Conservation (phyloP, 2,797 vertebrate species). For the Macropodus opercularis region DNA sequence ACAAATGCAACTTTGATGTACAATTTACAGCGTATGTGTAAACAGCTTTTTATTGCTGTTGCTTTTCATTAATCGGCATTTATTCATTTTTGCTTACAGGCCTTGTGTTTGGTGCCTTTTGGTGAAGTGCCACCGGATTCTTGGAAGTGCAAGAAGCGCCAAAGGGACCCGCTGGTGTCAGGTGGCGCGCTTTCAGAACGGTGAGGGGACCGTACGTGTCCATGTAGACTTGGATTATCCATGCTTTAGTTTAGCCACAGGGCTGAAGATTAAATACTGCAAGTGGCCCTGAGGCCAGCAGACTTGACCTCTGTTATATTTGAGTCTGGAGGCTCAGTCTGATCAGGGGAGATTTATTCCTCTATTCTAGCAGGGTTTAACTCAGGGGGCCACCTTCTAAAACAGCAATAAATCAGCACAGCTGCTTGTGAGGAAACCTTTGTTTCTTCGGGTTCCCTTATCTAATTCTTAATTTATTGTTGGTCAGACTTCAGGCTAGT, state of each 20-base stretch:
- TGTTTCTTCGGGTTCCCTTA: conserved; percentile 56
- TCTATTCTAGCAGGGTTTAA: conserved; percentile 68
- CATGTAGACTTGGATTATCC: conserved; percentile 44
- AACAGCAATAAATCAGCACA: conserved; percentile 75
- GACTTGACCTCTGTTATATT: conserved; percentile 69
- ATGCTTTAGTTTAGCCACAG: conserved; percentile 49
- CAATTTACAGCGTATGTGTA: neutral
- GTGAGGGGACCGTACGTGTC: conserved; percentile 15
- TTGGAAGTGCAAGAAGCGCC: neutral
- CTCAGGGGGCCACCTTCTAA: conserved; percentile 73
- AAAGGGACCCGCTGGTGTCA: conserved; percentile 1
- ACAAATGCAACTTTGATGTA: neutral
- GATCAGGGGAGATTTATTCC: conserved; percentile 77
- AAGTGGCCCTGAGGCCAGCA: conserved; percentile 51
- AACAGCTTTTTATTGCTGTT: neutral
- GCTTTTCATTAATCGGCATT: neutral
- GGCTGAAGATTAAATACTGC: conserved; percentile 70
- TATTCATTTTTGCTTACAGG: neutral
- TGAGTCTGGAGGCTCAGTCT: conserved; percentile 61
- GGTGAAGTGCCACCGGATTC: neutral
- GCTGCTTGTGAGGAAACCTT: conserved; percentile 48
- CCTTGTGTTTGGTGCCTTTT: neutral
- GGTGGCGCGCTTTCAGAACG: conserved; percentile 13
- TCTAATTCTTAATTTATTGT: conserved; percentile 69
- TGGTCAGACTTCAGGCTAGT: conserved; percentile 34